Evolutionary conservation across 2,797 vertebrate genomes (phyloP).

Genomic region (Sebastes jordani): DNA sequence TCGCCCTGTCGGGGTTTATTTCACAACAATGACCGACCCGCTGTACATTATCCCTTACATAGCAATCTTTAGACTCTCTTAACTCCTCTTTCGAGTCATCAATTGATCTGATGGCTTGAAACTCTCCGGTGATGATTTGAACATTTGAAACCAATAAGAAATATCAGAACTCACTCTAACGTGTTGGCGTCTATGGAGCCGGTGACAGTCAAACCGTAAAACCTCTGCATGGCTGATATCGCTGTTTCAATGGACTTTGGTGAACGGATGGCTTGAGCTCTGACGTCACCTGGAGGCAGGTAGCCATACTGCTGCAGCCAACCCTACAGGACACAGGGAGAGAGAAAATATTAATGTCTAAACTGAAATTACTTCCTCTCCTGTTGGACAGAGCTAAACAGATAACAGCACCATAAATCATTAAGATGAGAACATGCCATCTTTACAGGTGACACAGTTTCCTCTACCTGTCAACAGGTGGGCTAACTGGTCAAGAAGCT

Average conservation of each 20-base stretch:
- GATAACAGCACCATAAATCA: not conserved
- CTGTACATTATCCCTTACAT: not conserved
- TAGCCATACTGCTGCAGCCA: conserved; percentile 96
- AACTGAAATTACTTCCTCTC: not conserved
- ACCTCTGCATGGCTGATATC: conserved; percentile 90
- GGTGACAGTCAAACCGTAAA: conserved; percentile 89
- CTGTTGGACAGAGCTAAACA: not conserved
- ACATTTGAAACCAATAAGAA: not conserved
- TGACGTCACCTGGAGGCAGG: conserved; percentile 90
- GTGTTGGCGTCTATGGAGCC: conserved; percentile 86
- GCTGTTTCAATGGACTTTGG: conserved; percentile 85
- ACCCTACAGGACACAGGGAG: conserved; percentile 68
- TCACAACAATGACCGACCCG: too few relatives aligned
- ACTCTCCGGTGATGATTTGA: not conserved
- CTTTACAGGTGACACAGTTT: not conserved
- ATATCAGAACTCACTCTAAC: conserved; percentile 81
- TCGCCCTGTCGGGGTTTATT: too few relatives aligned
- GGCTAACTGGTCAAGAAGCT: not conserved
- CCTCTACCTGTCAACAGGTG: not conserved
- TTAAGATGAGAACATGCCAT: fast-evolving
- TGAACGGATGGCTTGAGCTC: conserved; percentile 88
- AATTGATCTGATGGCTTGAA: not conserved
- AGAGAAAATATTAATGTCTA: not conserved
- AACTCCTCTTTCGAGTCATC: too few relatives aligned
- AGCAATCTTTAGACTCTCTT: not conserved